phyloP scores from a whole-genome alignment of 2,797 vertebrate genomes.

The Momotus momota region DNA sequence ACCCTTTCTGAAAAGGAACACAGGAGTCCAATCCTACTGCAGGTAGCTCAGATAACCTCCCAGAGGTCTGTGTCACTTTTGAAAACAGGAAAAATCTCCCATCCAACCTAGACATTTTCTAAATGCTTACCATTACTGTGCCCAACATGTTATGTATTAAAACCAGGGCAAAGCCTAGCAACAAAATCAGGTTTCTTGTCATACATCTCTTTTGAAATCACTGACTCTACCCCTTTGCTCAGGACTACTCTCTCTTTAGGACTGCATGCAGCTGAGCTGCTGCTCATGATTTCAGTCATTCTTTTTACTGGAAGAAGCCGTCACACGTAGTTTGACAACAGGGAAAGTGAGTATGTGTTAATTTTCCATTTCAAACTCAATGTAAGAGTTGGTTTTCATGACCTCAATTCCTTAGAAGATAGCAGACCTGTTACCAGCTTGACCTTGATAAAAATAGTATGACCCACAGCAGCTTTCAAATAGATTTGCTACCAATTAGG shows the following conservation, averaged over 20 bases:
- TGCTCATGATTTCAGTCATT: neutral
- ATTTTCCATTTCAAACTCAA: neutral
- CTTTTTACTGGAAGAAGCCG: neutral
- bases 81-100: neutral
- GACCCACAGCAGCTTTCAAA: neutral
- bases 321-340: neutral
- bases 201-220: neutral
- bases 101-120: neutral
- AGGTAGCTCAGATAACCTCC: neutral
- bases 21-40: neutral
- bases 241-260: neutral
- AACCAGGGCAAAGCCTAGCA: neutral
- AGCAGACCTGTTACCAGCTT: neutral
- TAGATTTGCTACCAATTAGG: neutral
- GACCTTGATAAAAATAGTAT: neutral
- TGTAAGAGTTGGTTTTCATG: neutral
- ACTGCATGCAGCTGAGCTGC: neutral
- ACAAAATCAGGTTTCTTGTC: neutral
- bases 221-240: neutral
- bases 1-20: neutral
- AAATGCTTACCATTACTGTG: too few species aligned
- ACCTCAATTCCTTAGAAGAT: neutral
- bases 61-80: neutral
- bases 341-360: neutral
- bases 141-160: neutral